Conservation (phyloP, 2,113 vertebrate species). For the Scartelaos histophorus region DNA sequence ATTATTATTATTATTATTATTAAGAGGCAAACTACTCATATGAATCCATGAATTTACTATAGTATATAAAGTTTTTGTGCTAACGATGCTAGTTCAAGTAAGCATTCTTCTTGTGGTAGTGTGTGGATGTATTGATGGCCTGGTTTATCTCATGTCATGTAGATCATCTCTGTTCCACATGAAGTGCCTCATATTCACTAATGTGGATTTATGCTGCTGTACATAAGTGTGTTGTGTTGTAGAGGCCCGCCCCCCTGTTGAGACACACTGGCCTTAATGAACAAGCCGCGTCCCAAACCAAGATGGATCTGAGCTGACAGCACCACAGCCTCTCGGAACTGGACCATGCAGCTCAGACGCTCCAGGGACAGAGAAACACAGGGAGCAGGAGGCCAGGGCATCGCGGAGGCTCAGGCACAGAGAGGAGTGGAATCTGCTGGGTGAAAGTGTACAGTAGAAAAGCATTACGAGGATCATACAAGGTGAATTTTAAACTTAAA, state of each 20-base stretch:
- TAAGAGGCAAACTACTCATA: too few species aligned
- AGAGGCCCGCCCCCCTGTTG: conserved; percentile 58
- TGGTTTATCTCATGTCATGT: conserved; percentile 18
- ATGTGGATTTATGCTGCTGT: conserved; percentile 72
- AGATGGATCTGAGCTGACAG: conserved; percentile 72
- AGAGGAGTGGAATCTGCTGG: not conserved
- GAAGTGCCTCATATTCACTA: conserved; percentile 50
- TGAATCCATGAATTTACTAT: too few species aligned
- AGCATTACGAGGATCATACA: not conserved
- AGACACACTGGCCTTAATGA: conserved; percentile 63
- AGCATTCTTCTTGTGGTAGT: not conserved
- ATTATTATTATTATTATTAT: too few species aligned
- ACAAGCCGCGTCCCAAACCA: conserved; percentile 60
- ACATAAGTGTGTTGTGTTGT: conserved; percentile 40
- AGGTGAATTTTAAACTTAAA: not conserved
- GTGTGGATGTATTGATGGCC: conserved; percentile 10
- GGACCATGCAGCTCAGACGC: conserved; percentile 41
- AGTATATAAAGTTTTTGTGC: not conserved
- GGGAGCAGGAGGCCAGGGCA: conserved; percentile 11
- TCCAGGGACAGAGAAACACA: conserved; percentile 27
- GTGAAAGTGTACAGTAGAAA: not conserved
- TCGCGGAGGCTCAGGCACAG: not conserved
- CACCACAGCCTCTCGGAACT: conserved; percentile 30
- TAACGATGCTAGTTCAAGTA: not conserved
- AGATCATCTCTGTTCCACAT: conserved; percentile 23